Base-by-base conservation (phyloP, 2,888 invertebrate species). In the Acrobasis suavella region DNA sequence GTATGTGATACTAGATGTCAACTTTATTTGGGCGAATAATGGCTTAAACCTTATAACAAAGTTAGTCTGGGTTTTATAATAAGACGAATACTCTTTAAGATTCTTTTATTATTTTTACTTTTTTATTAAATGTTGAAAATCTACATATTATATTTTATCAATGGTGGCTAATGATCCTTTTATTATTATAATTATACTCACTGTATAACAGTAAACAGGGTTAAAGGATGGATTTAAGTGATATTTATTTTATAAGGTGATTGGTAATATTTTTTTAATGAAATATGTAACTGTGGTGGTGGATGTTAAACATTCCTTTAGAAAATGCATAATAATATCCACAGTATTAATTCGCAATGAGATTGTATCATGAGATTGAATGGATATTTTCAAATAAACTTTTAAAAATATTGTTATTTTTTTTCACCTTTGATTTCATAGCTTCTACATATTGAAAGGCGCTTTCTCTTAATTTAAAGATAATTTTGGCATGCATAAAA, bases 261-360 rank as follows among this genome's bases (percentile, higher is more conserved):
- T 10, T 56, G 55, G 55, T 52, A 32, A 56, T 39, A 10, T n/a
- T 56, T 56, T 22, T 56, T 56, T 46, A 14, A 58, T 38, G 15
- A 14, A n/a, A 49, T 58, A n/a, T 10, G 42, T 46, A 14, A 46
- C 17, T 52, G 54, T 63, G 77, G 77, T 80, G 80, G 77, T 69
- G 80, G 81, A 75, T 72, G 69, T 73, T 38, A 68, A 38, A 73
- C 72, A 73, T 76, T 76, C 71, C 72, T 51, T 59, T 10, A 55
- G 32, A 32, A 42, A 17, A 9, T 52, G 37, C 5, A 50, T 15
- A n/a, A 38, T 16, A 16, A 60, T 17, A n/a, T 38, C 38, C 58
- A 15, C 62, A 63, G 62, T 65, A 65, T 65, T 65, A 61, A 50
- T 58, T 39, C 22, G 56, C 51, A 10, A 54, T 46, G 63, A 62